These are phyloP conservation scores for Drosophila ohnishii DNA, from an alignment of 1,140 invertebrate species.

Conservation along the genomic window DNA sequence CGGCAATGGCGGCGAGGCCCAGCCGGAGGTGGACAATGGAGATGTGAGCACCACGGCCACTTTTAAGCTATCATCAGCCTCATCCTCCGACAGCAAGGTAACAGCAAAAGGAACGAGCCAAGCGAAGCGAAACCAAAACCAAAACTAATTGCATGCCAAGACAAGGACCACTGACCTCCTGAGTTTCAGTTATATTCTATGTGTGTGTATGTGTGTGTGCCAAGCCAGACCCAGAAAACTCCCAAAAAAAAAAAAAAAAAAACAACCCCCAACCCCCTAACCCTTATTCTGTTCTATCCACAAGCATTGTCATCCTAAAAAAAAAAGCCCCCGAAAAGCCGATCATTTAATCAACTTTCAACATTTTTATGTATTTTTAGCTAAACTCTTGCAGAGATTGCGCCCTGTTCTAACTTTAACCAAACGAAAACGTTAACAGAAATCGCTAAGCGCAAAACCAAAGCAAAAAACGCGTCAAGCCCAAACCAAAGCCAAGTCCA, in stretches of 20 bases:
- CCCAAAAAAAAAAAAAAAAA: no score
- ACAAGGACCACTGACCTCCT: constrained; percentile 10
- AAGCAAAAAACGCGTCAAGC: constrained; percentile 10
- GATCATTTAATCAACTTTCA: constrained; percentile 59
- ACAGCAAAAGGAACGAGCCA: not conserved
- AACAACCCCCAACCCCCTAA: constrained; percentile 2
- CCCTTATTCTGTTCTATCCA: not conserved
- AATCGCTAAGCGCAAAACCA: constrained; percentile 11
- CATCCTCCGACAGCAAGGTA: constrained; percentile 64
- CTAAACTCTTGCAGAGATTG: constrained; percentile 75
- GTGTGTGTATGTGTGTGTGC: constrained; percentile 23
- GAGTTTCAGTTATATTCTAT: constrained; percentile 1
- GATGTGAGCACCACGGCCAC: constrained; percentile 65
- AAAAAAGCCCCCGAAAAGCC: not conserved
- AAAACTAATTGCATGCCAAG: constrained; percentile 37
- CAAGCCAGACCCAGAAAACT: not conserved
- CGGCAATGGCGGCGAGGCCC: not conserved
- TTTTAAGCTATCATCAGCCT: constrained; percentile 40
- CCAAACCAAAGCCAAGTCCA: constrained; percentile 13
- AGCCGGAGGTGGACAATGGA: constrained; percentile 28
- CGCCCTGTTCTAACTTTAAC: constrained; percentile 61
- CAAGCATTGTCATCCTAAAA: constrained; percentile 16
- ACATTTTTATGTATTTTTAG: constrained; percentile 79
- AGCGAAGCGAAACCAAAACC: constrained; percentile 14
- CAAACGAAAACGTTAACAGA: constrained; percentile 31